These are phyloP conservation scores for Bolinopsis microptera DNA, from an alignment of 37 sponge, comb jelly and placozoan species.

Conservation along the genomic window DNA sequence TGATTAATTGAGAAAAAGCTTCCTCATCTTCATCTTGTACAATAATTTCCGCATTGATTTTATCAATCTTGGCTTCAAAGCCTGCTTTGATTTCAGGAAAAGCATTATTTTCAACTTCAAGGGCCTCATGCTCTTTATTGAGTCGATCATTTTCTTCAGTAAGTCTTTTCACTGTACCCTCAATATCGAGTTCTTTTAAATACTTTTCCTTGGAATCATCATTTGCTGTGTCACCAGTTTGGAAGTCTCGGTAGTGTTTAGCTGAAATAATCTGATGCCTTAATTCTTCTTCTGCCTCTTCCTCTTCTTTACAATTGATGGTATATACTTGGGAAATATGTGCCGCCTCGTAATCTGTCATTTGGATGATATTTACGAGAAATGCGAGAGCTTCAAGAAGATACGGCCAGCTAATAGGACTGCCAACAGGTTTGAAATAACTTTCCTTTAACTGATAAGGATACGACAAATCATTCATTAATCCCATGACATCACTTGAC, in stretches of 20 bases:
- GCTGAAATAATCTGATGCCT: not conserved
- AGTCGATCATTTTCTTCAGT: not conserved
- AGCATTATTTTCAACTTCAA: not conserved
- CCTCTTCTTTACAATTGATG: not conserved
- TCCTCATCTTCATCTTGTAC: not conserved
- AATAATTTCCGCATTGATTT: not conserved
- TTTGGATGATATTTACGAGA: not conserved
- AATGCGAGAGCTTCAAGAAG: slow-evolving; percentile 22
- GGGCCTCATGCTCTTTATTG: not conserved
- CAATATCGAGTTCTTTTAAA: not conserved
- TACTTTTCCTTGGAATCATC: slow-evolving; percentile 2
- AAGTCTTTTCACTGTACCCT: not conserved
- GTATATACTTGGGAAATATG: not conserved
- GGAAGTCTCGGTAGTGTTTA: slow-evolving; percentile 34
- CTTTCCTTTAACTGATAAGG: slow-evolving; percentile 11
- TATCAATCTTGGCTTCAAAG: not conserved
- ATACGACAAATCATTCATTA: not conserved
- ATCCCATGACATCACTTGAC: not conserved
- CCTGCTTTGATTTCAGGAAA: slow-evolving; percentile 26
- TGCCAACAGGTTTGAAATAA: slow-evolving; percentile 44
- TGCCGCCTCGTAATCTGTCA: slow-evolving; percentile 13
- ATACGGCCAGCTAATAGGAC: slow-evolving; percentile 51
- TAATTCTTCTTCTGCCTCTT: slow-evolving; percentile 49
- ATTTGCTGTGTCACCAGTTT: not conserved
- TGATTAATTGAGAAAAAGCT: not conserved